Base-by-base conservation (phyloP, 2,113 vertebrate genomes). In the Butorides virescens region DNA sequence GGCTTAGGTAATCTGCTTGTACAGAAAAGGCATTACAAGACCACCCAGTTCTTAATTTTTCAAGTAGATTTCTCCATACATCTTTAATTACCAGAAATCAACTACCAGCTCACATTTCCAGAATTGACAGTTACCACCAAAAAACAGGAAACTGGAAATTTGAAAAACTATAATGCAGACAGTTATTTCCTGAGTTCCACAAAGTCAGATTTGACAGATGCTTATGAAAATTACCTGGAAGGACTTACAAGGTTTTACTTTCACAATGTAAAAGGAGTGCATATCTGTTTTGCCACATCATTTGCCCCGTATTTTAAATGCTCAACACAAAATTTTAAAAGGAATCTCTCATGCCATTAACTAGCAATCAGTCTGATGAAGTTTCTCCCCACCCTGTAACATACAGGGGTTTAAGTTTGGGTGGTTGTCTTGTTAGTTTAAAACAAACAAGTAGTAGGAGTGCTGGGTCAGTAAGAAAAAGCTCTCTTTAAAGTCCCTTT, bases 371-470 rank as follows among this genome's bases (percentile, higher is more conserved):
- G 9, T 13, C 22, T 49, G 37, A 55, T 34, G 2, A 75, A 50
- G 16, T 10, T 20, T 3, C 4, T 7, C 8, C 15, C 20, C 32
- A 42, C 27, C 12, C 3, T 4, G 1, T 1, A 56, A 21, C 2
- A 2, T 2, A 11, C 5, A 20, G n/a, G 15, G 73, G 32, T 47
- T 85, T 10, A 73, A 50, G 16, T 27, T 1, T 49, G 16, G 22
- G 12, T 16, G 5, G 9, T 13, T 55, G 12, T 15, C 26, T 39
- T 26, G 11, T 37, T 78, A 79, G 21, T 30, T 81, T 59, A 47
- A 58, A 82, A 47, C 19, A 16, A 17, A 13, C 22, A 75, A 75
- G 22, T 1, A 50, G 46, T 8, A 88, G 19, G 52, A 87, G 5
- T 2, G 17, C 12, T 7, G 29, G 15, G 53, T 56, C 44, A 37